These are phyloP conservation scores for Lepidocyrtoides sp. DNA, from an alignment of 2,888 invertebrate species.

Conservation along the genomic window DNA sequence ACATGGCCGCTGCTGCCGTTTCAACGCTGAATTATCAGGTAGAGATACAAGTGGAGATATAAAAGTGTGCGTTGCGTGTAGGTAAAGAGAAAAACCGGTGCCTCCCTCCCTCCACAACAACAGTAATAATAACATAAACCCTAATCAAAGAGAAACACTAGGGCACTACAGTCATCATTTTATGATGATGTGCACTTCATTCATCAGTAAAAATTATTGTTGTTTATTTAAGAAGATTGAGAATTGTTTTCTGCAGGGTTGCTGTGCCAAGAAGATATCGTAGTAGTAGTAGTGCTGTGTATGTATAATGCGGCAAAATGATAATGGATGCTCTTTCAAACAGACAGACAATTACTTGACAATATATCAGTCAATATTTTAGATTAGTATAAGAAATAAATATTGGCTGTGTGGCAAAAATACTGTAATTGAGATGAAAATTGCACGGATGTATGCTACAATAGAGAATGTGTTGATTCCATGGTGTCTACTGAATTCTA, in stretches of 20 bases:
- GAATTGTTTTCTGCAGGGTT: not conserved
- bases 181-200: conserved; percentile 42
- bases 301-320: not conserved
- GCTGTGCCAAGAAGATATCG: not conserved
- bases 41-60: not conserved
- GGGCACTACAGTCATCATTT: conserved; percentile 19
- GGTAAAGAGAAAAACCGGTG: conserved; percentile 33
- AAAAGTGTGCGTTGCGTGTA: conserved; percentile 16
- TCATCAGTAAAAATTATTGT: conserved; percentile 21
- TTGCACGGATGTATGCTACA: conserved; percentile 21
- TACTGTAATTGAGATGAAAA: conserved; percentile 50
- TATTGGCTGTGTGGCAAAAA: not conserved
- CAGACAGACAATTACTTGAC: conserved; percentile 36
- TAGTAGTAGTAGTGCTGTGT: not conserved
- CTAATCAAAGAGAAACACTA: conserved; percentile 31
- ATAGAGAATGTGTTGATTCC: conserved; percentile 49
- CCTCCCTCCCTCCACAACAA: conserved; percentile 50
- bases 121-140: not conserved
- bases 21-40: not conserved
- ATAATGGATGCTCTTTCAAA: conserved; percentile 34
- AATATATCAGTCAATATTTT: conserved; percentile 46
- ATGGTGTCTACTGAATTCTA: conserved; percentile 52
- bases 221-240: conserved; percentile 16
- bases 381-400: conserved; percentile 17
- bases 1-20: conserved; percentile 21